Conservation (phyloP, 2,113 vertebrate genomes). For the Panthera uncia region DNA sequence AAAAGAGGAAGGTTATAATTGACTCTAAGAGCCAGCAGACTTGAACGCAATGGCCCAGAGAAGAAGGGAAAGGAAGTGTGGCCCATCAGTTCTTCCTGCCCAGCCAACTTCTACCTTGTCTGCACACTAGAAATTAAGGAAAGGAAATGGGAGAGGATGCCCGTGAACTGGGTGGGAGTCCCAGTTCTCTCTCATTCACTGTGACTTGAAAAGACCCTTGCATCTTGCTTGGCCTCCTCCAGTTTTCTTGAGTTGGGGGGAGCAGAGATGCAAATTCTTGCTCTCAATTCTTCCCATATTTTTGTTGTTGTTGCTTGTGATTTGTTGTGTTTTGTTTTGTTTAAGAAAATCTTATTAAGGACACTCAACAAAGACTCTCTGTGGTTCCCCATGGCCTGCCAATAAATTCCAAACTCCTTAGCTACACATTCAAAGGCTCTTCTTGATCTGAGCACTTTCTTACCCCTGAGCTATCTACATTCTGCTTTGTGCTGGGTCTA, state of each 20-base stretch:
- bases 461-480: not conserved
- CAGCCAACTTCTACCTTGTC: not conserved
- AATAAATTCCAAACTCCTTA: not conserved
- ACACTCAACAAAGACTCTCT: not conserved
- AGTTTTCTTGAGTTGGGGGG: not conserved
- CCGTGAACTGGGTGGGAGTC: not conserved
- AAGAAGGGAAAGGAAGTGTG: not conserved
- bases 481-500: not conserved
- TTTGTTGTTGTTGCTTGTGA: not conserved
- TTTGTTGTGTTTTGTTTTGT: not conserved
- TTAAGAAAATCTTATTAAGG: not conserved
- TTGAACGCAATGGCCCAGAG: not conserved
- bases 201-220: not conserved
- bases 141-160: not conserved
- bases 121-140: not conserved
- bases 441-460: not conserved
- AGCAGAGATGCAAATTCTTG: not conserved
- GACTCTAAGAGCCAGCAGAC: not conserved
- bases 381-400: not conserved
- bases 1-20: not conserved
- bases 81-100: not conserved
- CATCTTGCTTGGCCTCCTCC: not conserved
- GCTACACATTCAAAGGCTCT: not conserved
- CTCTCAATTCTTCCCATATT: not conserved
- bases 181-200: not conserved